These are phyloP conservation scores for Drosophila orena DNA, from an alignment of 1,140 invertebrate species.

Conservation along the genomic window DNA sequence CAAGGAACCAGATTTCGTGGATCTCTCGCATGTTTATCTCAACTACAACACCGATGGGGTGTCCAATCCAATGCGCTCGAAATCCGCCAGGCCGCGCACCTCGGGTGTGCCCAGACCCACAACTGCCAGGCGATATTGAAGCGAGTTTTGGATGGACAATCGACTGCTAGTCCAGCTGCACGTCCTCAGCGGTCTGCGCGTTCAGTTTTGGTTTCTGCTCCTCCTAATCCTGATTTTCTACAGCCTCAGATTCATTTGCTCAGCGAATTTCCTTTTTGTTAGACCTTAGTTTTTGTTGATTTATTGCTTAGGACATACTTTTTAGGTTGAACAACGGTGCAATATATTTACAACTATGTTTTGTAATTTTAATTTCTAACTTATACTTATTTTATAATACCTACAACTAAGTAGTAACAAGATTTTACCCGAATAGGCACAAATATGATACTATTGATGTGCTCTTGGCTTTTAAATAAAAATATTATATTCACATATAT, in stretches of 20 bases:
- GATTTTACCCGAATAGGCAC: slow-evolving; percentile 55
- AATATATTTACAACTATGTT: slow-evolving; percentile 57
- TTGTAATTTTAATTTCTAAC: slow-evolving; percentile 56
- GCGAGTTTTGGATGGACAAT: slow-evolving; percentile 1
- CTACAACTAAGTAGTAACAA: slow-evolving; percentile 45
- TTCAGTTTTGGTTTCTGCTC: slow-evolving; percentile 57
- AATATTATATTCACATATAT: slow-evolving; percentile 46
- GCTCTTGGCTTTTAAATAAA: slow-evolving; percentile 72
- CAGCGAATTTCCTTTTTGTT: slow-evolving; percentile 49
- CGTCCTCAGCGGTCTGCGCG: slow-evolving; percentile 20
- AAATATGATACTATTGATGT: slow-evolving; percentile 38
- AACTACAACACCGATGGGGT: slow-evolving; percentile 82
- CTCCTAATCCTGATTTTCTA: slow-evolving; percentile 58
- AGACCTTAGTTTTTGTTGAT: slow-evolving; percentile 61
- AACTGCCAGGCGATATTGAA: slow-evolving; percentile 82
- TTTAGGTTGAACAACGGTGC: slow-evolving; percentile 73
- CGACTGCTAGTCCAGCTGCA: slow-evolving; percentile 25
- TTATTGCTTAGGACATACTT: slow-evolving; percentile 61
- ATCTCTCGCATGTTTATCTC: slow-evolving; percentile 84
- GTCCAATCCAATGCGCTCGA: slow-evolving; percentile 72
- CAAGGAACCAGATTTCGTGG: slow-evolving; percentile 82
- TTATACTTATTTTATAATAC: slow-evolving; percentile 51
- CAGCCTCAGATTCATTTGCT: slow-evolving; percentile 58
- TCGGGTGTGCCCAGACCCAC: slow-evolving; percentile 82
- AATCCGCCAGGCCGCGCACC: slow-evolving; percentile 77